Conservation (phyloP, 1,140 invertebrate genomes). For the Pseudachorutes palmiensis region DNA sequence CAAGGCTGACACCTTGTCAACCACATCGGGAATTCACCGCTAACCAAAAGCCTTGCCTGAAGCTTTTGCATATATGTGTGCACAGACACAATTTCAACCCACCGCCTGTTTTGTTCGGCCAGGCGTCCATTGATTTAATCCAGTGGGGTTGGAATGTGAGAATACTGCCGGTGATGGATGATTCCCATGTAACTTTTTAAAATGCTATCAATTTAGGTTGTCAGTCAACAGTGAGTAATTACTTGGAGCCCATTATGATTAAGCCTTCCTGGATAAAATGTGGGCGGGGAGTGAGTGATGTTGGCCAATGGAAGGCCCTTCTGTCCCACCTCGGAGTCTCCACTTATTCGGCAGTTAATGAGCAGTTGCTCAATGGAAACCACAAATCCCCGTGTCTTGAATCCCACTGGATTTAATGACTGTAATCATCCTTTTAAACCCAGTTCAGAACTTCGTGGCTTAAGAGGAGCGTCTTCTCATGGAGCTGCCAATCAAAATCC, state of each 20-base stretch:
- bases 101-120: too few relatives aligned
- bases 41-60: too few relatives aligned
- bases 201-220: background rate
- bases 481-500: too few relatives aligned
- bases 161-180: background rate
- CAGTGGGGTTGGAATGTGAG: background rate
- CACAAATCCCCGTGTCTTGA: background rate
- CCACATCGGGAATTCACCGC: too few relatives aligned
- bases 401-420: background rate
- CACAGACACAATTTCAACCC: too few relatives aligned
- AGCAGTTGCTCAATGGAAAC: background rate
- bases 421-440: background rate
- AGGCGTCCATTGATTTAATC: too few relatives aligned
- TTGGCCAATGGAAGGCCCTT: background rate
- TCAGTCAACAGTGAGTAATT: too few relatives aligned
- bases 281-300: background rate
- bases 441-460: background rate
- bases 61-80: too few relatives aligned
- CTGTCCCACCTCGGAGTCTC: background rate
- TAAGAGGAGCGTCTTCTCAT: too few relatives aligned
- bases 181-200: background rate
- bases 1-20: too few relatives aligned
- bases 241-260: background rate
- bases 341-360: background rate
- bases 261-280: background rate